Conservation (phyloP, 2,797 vertebrate species). For the Carcharodon carcharias region DNA sequence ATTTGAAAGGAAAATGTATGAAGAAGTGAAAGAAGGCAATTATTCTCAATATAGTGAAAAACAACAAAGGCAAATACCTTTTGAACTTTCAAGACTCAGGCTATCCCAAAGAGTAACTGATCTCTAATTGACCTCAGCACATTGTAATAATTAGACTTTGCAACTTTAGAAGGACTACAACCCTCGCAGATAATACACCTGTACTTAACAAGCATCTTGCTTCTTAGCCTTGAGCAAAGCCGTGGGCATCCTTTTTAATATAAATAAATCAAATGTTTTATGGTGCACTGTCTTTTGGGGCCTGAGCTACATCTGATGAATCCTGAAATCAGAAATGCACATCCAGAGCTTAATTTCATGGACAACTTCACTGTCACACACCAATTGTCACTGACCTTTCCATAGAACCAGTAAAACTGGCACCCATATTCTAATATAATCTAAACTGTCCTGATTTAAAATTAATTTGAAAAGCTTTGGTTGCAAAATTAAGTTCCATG, state of each 20-base stretch:
- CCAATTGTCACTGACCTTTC: not conserved
- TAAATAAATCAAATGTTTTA: not conserved
- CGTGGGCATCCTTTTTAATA: not conserved
- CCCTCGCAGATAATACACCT: no score
- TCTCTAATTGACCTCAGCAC: not conserved
- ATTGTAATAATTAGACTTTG: no score
- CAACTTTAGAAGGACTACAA: not conserved
- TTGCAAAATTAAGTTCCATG: not conserved
- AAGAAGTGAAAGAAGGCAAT: not conserved
- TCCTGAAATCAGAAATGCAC: not conserved
- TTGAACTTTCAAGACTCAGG: not conserved
- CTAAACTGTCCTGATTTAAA: not conserved
- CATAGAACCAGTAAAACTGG: not conserved
- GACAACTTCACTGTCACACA: not conserved
- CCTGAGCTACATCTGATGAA: not conserved
- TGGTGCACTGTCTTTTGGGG: not conserved
- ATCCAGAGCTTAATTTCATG: not conserved
- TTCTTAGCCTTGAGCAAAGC: not conserved
- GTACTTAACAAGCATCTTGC: not conserved
- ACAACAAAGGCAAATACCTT: not conserved
- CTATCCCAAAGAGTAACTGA: not conserved
- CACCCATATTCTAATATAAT: not conserved
- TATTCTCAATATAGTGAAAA: not conserved
- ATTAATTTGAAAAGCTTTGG: not conserved
- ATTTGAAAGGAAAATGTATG: not conserved